Evolutionary conservation across 92 coral and sea anemone species (phyloP).

Genomic region (Chrysogorgia sp.): DNA sequence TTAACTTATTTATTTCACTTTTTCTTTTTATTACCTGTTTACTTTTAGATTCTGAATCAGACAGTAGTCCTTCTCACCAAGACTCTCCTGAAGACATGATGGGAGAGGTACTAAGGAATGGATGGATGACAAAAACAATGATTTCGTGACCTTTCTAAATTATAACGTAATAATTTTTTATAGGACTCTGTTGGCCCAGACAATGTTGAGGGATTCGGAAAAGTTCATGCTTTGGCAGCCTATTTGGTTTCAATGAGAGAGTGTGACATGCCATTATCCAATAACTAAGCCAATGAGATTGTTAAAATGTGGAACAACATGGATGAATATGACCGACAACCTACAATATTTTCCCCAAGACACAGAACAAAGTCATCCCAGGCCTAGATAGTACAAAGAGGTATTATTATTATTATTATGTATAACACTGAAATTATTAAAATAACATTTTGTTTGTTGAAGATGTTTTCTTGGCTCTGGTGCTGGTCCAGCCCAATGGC

Average conservation of each 20-base stretch:
- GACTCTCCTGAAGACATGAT: constrained; percentile 42
- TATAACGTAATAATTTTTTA: background rate
- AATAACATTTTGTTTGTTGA: background rate
- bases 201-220: constrained; percentile 51
- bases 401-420: constrained; percentile 46
- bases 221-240: constrained; percentile 55
- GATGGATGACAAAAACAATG: background rate
- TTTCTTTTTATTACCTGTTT: background rate
- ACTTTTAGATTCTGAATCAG: constrained; percentile 32
- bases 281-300: constrained; percentile 49
- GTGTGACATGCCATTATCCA: constrained; percentile 36
- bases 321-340: constrained; percentile 47
- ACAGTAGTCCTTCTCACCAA: constrained; percentile 37
- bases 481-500: constrained; percentile 71
- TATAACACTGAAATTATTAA: constrained; percentile 57
- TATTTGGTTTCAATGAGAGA: constrained; percentile 48
- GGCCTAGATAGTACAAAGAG: constrained; percentile 37
- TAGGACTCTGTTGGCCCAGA: constrained; percentile 64
- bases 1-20: background rate
- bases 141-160: background rate
- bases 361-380: constrained; percentile 53
- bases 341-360: constrained; percentile 50
- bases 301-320: constrained; percentile 55
- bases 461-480: constrained; percentile 64
- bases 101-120: background rate